phyloP scores from a whole-genome alignment of 2,888 invertebrate genomes.

The Andrena dorsata region DNA sequence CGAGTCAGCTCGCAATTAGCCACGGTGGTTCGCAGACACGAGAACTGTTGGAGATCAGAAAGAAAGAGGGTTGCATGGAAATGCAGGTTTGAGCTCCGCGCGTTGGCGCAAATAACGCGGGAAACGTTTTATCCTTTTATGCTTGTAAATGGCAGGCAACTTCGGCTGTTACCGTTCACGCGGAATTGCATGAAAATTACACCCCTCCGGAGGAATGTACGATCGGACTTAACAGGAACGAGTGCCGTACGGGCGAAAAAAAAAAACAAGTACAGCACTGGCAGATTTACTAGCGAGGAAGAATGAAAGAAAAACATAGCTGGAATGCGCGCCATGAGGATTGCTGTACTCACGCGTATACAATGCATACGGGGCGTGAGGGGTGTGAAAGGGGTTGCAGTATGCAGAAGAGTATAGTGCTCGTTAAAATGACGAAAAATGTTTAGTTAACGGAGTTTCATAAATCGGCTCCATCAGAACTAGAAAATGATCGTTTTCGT shows the following conservation, averaged over 20 bases:
- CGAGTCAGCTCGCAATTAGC: background rate
- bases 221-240: constrained; percentile 43
- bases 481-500: background rate
- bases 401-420: background rate
- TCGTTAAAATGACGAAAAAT: background rate
- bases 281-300: constrained; percentile 55
- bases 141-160: constrained; percentile 39
- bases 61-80: background rate
- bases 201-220: constrained; percentile 27
- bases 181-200: constrained; percentile 59
- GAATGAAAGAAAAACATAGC: constrained; percentile 45
- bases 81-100: background rate
- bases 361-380: background rate
- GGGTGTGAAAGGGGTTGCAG: background rate
- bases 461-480: background rate
- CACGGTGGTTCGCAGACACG: background rate
- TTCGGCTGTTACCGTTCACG: constrained; percentile 36
- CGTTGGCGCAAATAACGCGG: constrained; percentile 26
- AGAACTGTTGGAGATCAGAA: background rate
- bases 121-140: constrained; percentile 39
- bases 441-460: background rate
- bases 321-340: constrained; percentile 47
- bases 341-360: background rate
- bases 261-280: constrained; percentile 28
- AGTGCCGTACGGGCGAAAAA: constrained; percentile 39